Evolutionary conservation across 2,888 invertebrate species (phyloP).

Genomic region (Isotomurus palustris): DNA sequence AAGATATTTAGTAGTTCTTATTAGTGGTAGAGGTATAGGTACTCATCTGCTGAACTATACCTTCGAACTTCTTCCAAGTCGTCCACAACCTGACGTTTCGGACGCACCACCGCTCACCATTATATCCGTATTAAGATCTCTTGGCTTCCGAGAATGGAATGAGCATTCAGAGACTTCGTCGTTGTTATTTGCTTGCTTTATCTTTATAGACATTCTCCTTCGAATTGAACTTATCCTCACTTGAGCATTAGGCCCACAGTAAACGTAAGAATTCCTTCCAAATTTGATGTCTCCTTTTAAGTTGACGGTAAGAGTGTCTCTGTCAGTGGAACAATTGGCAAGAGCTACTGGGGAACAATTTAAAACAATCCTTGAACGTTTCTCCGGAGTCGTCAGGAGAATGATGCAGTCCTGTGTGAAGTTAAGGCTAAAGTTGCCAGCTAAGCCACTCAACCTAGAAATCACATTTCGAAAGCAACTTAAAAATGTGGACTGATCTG

Average conservation of each 20-base stretch:
- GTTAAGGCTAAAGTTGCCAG: conserved; percentile 35
- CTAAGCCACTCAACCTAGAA: conserved; percentile 26
- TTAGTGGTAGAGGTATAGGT: not conserved
- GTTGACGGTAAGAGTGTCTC: conserved; percentile 35
- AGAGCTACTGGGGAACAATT: conserved; percentile 37
- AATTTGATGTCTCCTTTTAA: conserved; percentile 39
- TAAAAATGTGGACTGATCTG: not conserved
- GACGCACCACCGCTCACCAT: not conserved
- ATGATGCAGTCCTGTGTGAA: conserved; percentile 37
- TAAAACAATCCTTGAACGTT: conserved; percentile 28
- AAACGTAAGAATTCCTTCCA: conserved; percentile 39
- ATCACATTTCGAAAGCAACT: conserved; percentile 1
- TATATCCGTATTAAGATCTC: conserved; percentile 19
- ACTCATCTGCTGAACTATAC: conserved; percentile 20
- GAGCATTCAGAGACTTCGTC: conserved; percentile 20
- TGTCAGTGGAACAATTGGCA: conserved; percentile 32
- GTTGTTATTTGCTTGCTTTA: conserved; percentile 17
- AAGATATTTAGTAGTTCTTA: too few relatives aligned
- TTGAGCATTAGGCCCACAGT: conserved; percentile 39
- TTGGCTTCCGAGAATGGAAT: conserved; percentile 28
- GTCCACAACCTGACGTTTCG: conserved; percentile 26
- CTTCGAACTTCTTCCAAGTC: conserved; percentile 34
- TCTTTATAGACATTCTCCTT: conserved; percentile 34
- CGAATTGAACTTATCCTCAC: conserved; percentile 31
- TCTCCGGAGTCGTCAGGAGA: conserved; percentile 28